Conservation (phyloP, 1,140 invertebrate genomes). For the Musca domestica region DNA sequence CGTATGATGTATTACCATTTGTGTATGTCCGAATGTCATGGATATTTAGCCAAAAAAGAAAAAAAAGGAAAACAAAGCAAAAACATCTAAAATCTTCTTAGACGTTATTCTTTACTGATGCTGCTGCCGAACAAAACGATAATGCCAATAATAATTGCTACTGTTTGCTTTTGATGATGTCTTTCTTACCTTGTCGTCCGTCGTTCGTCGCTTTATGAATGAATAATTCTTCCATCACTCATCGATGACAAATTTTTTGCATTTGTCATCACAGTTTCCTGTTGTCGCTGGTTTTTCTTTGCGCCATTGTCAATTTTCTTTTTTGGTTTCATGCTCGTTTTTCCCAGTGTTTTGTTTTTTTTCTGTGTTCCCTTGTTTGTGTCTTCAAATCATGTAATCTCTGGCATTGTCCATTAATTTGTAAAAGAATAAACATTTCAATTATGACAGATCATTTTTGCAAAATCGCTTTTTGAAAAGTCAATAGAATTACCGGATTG, state of each 20-base stretch:
- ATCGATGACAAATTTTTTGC: not conserved
- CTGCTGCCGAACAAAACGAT: not conserved
- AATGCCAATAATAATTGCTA: constrained; percentile 13
- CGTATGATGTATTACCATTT: constrained; percentile 23
- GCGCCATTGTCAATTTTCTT: not conserved
- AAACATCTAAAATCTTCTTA: constrained; percentile 3
- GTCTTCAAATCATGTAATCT: constrained; percentile 5
- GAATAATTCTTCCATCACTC: not conserved
- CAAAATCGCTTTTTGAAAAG: not conserved
- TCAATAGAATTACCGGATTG: not conserved
- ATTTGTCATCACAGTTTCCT: constrained; percentile 20
- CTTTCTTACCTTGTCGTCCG: not conserved
- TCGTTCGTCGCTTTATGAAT: not conserved
- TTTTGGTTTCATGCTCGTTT: not conserved
- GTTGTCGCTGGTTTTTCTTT: constrained; percentile 1
- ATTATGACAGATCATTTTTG: too few relatives aligned
- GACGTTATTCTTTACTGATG: not conserved
- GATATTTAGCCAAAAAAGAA: not conserved
- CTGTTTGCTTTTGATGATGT: constrained; percentile 7
- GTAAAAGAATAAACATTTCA: too few relatives aligned
- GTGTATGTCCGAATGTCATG: too few relatives aligned
- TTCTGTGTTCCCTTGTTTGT: not conserved
- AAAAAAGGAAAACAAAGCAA: constrained; percentile 4
- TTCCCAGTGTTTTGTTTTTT: constrained; percentile 9
- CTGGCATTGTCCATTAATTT: not conserved